Conservation (phyloP, 92 coral and sea anemone genomes). For the Bergia sp. region DNA sequence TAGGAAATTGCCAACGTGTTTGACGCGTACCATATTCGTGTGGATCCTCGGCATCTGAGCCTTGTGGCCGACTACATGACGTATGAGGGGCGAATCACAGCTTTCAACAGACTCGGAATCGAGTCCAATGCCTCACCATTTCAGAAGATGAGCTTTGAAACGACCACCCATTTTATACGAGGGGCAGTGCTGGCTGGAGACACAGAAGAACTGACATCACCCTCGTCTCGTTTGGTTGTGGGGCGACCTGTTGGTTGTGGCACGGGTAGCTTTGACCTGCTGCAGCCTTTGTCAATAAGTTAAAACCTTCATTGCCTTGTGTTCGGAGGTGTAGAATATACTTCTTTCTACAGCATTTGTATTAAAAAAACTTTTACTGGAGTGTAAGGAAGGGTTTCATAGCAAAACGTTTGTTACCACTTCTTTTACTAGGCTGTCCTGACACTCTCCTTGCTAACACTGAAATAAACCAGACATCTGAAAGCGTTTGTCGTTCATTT, state of each 20-base stretch:
- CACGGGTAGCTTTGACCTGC: slow-evolving; percentile 90
- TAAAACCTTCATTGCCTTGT: neutral
- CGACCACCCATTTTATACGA: slow-evolving; percentile 94
- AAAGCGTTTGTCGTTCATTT: neutral
- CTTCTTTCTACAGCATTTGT: neutral
- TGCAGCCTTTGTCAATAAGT: slow-evolving; percentile 61
- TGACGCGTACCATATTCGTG: slow-evolving; percentile 83
- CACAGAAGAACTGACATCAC: slow-evolving; percentile 83
- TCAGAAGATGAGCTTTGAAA: slow-evolving; percentile 99
- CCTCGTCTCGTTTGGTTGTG: slow-evolving; percentile 94
- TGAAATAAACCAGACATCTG: neutral
- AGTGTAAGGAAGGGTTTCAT: no score
- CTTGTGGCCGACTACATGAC: slow-evolving; percentile 98
- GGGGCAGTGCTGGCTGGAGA: slow-evolving; percentile 93
- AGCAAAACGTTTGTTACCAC: no score
- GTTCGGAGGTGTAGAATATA: neutral
- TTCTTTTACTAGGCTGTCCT: no score
- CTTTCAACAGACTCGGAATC: slow-evolving; percentile 92
- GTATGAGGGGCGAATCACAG: slow-evolving; percentile 93
- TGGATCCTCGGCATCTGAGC: slow-evolving; percentile 86
- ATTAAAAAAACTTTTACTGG: no score
- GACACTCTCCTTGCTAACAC: no score
- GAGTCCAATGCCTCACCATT: slow-evolving; percentile 97
- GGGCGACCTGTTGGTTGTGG: slow-evolving; percentile 94
- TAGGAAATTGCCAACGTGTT: slow-evolving; percentile 92